Conservation (phyloP, 2,797 vertebrate species). For the Triplophysa yarkandensis region DNA sequence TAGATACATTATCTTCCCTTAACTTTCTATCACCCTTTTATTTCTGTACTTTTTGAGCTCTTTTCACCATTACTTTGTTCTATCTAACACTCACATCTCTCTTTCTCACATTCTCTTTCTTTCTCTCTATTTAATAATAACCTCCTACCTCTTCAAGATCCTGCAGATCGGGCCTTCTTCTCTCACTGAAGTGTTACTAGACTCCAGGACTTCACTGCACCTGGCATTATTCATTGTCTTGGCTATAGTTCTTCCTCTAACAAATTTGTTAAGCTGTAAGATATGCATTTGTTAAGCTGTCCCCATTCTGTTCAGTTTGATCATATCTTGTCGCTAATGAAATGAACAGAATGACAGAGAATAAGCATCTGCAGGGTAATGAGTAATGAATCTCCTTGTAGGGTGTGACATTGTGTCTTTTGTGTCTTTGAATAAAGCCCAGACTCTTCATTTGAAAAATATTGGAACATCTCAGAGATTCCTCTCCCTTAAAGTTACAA, state of each 20-base stretch:
- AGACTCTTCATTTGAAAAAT: not conserved
- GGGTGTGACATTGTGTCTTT: not conserved
- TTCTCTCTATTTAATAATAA: constrained; percentile 31
- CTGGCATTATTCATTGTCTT: constrained; percentile 19
- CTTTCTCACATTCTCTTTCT: constrained; percentile 21
- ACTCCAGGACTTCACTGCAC: not conserved
- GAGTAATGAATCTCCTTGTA: constrained; percentile 13
- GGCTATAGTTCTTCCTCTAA: constrained; percentile 15
- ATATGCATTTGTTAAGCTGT: constrained; percentile 1
- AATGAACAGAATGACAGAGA: not conserved
- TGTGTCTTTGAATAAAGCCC: constrained; percentile 7
- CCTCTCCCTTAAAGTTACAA: not conserved
- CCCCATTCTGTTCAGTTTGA: constrained; percentile 7
- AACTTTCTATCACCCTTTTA: not conserved
- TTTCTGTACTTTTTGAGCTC: constrained; percentile 46
- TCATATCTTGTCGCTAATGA: constrained; percentile 16
- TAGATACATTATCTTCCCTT: not conserved
- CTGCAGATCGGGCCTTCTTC: constrained; percentile 1
- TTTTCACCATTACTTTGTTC: constrained; percentile 30
- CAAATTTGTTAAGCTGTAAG: constrained; percentile 7
- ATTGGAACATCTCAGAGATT: constrained; percentile 3
- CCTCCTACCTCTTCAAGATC: constrained; percentile 10
- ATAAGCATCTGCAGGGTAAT: not conserved
- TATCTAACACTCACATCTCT: constrained; percentile 17
- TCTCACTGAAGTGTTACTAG: constrained; percentile 8